Percentiles rank a stretch among this genome's conserved stretches.
These are phyloP conservation scores for Amphiduros pacificus DNA, from an alignment of 2,888 invertebrate genomes.

Conservation along the genomic window DNA sequence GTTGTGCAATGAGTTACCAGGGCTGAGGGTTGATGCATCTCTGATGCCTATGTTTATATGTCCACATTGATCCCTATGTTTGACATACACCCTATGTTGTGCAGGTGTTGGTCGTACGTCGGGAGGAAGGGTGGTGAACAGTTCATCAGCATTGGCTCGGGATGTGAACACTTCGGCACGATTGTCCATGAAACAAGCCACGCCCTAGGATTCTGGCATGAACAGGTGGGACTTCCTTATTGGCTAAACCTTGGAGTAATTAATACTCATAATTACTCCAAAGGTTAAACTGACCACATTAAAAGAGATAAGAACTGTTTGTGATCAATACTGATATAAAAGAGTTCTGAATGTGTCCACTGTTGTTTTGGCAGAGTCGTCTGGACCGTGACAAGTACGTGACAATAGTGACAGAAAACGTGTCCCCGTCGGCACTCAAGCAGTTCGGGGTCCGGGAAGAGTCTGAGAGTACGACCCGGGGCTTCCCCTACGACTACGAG, in stretches of 20 bases:
- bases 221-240: constrained; percentile 46
- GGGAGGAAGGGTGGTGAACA: constrained; percentile 46
- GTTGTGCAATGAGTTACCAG: too few relatives aligned
- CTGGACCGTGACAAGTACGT: constrained; percentile 49
- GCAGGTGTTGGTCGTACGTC: constrained; percentile 52
- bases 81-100: constrained; percentile 1
- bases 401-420: constrained; percentile 40
- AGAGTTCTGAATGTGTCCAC: too few relatives aligned
- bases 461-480: constrained; percentile 36
- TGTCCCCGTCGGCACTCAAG: constrained; percentile 37
- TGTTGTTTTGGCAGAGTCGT: constrained; percentile 38
- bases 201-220: constrained; percentile 54
- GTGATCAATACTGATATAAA: too few relatives aligned
- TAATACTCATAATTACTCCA: too few relatives aligned
- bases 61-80: too few relatives aligned
- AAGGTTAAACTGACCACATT: too few relatives aligned
- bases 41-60: too few relatives aligned
- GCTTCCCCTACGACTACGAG: constrained; percentile 51
- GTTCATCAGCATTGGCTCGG: constrained; percentile 44
- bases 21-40: too few relatives aligned
- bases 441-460: constrained; percentile 41
- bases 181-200: constrained; percentile 51
- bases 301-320: too few relatives aligned
- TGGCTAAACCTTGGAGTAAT: too few relatives aligned
- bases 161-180: constrained; percentile 48